Evolutionary conservation across 2,113 vertebrate genomes (phyloP), one percentile per base, ranked within the genome.

Genomic region (Oxyruncus cristatus): DNA sequence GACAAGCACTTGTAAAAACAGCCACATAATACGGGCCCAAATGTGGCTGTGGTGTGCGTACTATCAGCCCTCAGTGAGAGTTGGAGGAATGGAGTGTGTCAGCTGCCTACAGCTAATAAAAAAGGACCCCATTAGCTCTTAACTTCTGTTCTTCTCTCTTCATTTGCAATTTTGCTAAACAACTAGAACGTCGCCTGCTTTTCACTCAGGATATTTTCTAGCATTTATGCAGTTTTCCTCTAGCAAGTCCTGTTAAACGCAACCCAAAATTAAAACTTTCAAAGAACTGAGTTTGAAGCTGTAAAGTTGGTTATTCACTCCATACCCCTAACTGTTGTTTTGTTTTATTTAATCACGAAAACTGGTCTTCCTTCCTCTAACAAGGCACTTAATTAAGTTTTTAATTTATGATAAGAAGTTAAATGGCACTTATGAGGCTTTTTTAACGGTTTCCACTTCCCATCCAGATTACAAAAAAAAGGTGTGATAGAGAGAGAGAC

Each of bases 351-450:
- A 98, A 97, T 97, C 97, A 97, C 26, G 92, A 97, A 97, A 98
- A 95, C 89, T 67, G 62, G 93, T 93, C 96, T 97, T 97, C 92
- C 93, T 96, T 97, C 96, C 96, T 98, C 96, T 97, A 97, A 97
- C 89, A 93, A 92, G 95, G 81, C 94, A 91, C 96, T 98, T 98
- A 98, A 98, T 98, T 98, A 98, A 98, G 97, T 90, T 97, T 98
- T 97, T 97, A 98, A 98, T 98, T 98, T 95, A 96, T 97, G 94
- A 97, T 97, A 98, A 98, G 97, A 97, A 97, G 96, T 97, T 97
- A 98, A 98, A 97, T 96, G 97, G 94, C 89, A 97, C 94, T 97
- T 98, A 91, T 4, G 94, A 98, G 75, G 66, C 18, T 93, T 97
- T 96, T 97, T 96, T 96, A 97, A 96, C 95, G 91, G 95, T 96